phyloP scores from a whole-genome alignment of 2,888 invertebrate species.

The Sarcophaga caerulescens region DNA sequence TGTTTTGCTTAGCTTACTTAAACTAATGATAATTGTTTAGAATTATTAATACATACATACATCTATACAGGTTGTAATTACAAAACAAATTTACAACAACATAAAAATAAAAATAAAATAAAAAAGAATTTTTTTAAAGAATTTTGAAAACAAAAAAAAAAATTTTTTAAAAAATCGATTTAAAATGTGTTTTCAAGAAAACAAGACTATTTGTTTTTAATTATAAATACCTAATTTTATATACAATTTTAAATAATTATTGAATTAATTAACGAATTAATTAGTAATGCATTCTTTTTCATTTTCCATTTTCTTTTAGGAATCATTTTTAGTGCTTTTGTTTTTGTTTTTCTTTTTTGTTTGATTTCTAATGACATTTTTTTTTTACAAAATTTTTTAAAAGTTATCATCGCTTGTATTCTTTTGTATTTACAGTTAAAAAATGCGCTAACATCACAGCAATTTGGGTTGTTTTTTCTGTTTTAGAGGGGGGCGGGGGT shows the following conservation, averaged over 20 bases:
- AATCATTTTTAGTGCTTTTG: constrained; percentile 63
- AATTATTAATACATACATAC: constrained; percentile 36
- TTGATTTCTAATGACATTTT: background rate
- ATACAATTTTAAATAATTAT: constrained; percentile 24
- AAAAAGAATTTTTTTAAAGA: constrained; percentile 15
- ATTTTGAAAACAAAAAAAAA: constrained; percentile 1
- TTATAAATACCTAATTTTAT: constrained; percentile 17
- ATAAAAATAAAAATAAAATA: constrained; percentile 18
- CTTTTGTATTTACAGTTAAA: constrained; percentile 76
- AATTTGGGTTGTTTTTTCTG: constrained; percentile 74
- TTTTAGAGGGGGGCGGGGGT: constrained; percentile 20
- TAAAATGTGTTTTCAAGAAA: no score
- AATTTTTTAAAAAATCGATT: no score
- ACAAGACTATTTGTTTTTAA: no score
- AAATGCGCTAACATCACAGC: constrained; percentile 81
- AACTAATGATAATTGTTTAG: constrained; percentile 16
- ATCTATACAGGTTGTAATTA: constrained; percentile 29
- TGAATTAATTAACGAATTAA: constrained; percentile 28
- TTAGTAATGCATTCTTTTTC: no score
- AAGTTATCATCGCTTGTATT: constrained; percentile 23
- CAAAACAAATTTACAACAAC: constrained; percentile 10
- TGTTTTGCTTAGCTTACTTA: background rate
- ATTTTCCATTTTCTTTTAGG: constrained; percentile 49
- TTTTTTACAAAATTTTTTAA: constrained; percentile 53
- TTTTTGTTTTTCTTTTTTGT: constrained; percentile 49